Percentiles rank a stretch among this genome's conserved stretches.
These are phyloP conservation scores for Heterotis niloticus DNA, from an alignment of 2,113 vertebrate species.

Conservation along the genomic window DNA sequence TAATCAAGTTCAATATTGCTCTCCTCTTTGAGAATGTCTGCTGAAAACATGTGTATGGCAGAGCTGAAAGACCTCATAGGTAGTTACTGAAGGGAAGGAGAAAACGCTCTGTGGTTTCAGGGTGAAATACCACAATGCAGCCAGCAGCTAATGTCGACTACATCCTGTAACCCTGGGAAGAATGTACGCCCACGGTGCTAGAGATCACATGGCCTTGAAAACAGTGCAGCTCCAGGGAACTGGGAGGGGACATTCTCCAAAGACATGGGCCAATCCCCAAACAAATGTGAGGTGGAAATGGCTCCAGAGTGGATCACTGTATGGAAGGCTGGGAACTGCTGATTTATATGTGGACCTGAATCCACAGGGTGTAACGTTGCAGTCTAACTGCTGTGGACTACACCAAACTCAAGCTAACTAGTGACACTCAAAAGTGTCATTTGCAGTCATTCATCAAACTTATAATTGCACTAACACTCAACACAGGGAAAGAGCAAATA, in stretches of 20 bases:
- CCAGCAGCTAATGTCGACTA: constrained; percentile 46
- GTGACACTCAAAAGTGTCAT: not conserved
- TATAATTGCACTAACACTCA: no score
- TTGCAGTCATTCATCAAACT: no score
- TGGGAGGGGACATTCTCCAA: constrained; percentile 38
- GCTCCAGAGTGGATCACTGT: constrained; percentile 32
- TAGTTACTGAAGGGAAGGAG: not conserved
- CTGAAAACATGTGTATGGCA: not conserved
- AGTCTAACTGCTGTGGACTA: not conserved
- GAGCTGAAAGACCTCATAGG: not conserved
- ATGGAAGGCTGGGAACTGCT: not conserved
- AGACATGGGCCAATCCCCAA: constrained; percentile 36
- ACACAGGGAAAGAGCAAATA: no score
- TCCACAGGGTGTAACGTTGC: not conserved
- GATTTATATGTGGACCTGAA: not conserved
- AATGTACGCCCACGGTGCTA: constrained; percentile 32
- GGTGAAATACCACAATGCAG: constrained; percentile 30
- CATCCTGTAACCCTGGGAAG: constrained; percentile 38
- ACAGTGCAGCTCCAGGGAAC: constrained; percentile 40
- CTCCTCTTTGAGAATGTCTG: not conserved
- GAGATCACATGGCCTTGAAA: constrained; percentile 35
- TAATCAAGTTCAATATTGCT: not conserved
- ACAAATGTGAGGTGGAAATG: constrained; percentile 53
- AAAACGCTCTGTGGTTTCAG: constrained; percentile 18
- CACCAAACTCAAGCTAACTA: not conserved